Evolutionary conservation across 2,797 vertebrate species (phyloP).

Genomic region (Dermochelys coriacea): DNA sequence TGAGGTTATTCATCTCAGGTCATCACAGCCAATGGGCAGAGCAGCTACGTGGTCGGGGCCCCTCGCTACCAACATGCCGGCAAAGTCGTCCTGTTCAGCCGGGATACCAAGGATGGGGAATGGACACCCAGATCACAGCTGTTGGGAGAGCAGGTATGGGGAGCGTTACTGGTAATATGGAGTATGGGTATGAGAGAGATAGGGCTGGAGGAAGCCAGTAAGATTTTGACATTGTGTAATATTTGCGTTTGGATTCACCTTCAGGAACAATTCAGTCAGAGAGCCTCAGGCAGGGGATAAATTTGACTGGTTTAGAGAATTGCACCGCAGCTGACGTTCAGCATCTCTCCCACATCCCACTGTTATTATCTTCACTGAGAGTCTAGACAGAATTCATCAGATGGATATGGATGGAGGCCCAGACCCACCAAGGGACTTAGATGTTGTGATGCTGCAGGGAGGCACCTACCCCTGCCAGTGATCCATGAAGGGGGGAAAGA

Average conservation of each 20-base stretch:
- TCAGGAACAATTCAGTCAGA: no score
- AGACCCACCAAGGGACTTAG: neutral
- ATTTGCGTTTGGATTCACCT: neutral
- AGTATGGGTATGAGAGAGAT: neutral
- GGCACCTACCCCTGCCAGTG: neutral
- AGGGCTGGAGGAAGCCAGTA: neutral
- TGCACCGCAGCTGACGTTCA: neutral
- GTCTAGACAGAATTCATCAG: neutral
- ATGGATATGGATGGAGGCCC: neutral
- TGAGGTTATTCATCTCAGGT: constrained; percentile 52
- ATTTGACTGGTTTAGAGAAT: neutral
- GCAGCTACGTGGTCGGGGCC: constrained; percentile 53
- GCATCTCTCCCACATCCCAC: neutral
- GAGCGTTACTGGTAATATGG: neutral
- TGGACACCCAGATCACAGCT: neutral
- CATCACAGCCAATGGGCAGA: constrained; percentile 23
- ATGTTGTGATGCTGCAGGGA: neutral
- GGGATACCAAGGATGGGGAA: rapidly evolving
- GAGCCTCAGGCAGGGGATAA: neutral
- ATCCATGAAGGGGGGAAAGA: neutral
- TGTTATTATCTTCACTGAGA: neutral
- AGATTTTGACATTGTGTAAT: neutral
- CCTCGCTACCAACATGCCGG: constrained; percentile 61
- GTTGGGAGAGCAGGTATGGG: constrained; percentile 53
- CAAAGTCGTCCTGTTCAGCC: constrained; percentile 55